Base-by-base conservation (phyloP, 2,888 invertebrate genomes). In the Ophion slaviceki region DNA sequence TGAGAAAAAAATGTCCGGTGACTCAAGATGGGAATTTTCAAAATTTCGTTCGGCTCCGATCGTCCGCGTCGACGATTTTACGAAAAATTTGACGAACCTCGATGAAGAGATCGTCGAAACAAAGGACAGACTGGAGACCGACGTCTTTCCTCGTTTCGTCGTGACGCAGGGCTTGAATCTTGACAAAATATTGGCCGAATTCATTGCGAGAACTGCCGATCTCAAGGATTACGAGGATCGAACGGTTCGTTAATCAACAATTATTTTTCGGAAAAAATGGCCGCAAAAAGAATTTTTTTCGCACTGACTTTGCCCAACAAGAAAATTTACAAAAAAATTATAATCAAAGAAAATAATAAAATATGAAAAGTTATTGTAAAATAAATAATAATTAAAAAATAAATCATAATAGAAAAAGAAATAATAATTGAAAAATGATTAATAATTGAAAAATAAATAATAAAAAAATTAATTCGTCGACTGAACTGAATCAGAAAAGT, bases 151-250 rank as follows among this genome's bases (percentile, higher is more conserved):
- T 28, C 72, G 61, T 28, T 82, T 71, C 24, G 32, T 88, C 8
- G 62, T 70, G 0, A 62, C 74, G n/a, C 82, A 86, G 45, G 82
- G 67, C 10, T 10, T 82, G 17, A 76, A 83, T 66, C 17, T 87
- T 3, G 72, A 88, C 53, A 86, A 82, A 80, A 72, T 80, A 11
- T 57, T 82, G 24, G 28, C 82, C 20, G 75, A 82, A n/a, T 79
- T 82, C 11, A 61, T 53, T 7, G 47, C 75, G 17, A 71, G 45
- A 36, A 70, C 53, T 3, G 61, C 14, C 36, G 67, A 85, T 17
- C 17, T 76, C 8, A 82, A 82, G 66, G 59, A 82, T 57, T 67
- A 67, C 53, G 82, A 82, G 24, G 76, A 82, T 24, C 79, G 11
- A 53, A 57, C 80, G 82, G 85, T 85, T 62, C 7, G 85, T 47